Percentiles rank a stretch among this genome's conserved stretches.
Conservation (phyloP, 2,113 vertebrate species). For the Aptenodytes forsteri region DNA sequence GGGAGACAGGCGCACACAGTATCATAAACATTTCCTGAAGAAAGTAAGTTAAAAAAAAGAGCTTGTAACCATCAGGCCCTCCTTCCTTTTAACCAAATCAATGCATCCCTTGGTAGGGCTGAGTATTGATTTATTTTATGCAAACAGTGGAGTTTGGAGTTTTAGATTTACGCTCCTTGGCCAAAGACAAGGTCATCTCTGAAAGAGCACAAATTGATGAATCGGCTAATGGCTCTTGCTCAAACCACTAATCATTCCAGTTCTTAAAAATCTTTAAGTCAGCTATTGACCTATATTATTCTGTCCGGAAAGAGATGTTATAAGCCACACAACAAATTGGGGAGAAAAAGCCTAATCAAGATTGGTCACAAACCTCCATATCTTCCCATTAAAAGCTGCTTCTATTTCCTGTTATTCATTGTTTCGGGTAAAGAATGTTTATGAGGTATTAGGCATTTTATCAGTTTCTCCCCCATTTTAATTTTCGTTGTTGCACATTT, state of each 20-base stretch:
- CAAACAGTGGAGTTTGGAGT: background rate
- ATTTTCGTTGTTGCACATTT: background rate
- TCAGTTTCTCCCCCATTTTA: background rate
- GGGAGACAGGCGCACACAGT: background rate
- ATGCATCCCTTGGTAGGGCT: background rate
- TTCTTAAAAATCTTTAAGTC: constrained; percentile 49
- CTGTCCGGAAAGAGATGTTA: constrained; percentile 35
- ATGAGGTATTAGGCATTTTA: background rate
- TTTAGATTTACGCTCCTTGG: background rate
- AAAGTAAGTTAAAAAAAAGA: background rate
- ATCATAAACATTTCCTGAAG: background rate
- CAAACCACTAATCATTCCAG: constrained; percentile 5
- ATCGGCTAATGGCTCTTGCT: background rate
- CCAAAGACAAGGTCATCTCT: background rate
- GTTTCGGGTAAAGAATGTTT: background rate
- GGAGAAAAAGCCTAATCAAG: constrained; percentile 47
- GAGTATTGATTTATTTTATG: constrained; percentile 12
- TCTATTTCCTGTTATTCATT: background rate
- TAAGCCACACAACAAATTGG: constrained; percentile 21
- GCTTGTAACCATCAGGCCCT: background rate
- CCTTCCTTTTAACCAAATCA: background rate
- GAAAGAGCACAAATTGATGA: background rate
- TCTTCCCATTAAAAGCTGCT: background rate
- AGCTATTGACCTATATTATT: constrained; percentile 19
- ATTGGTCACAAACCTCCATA: background rate